Conservation (phyloP, 2,888 invertebrate species). For the Trichogramma evanescens region DNA sequence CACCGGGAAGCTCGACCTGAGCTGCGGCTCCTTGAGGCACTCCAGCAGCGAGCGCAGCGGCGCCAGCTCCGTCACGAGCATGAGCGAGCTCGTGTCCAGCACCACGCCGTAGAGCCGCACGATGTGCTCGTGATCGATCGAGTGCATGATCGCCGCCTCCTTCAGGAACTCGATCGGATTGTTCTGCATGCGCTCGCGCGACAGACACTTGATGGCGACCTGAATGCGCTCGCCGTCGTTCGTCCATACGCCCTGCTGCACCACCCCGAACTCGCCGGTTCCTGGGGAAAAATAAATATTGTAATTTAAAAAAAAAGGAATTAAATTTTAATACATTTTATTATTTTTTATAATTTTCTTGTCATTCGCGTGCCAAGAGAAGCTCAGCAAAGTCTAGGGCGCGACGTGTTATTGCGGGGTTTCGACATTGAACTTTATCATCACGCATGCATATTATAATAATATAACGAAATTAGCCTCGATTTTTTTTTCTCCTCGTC, state of each 20-base stretch:
- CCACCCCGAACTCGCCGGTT: conserved; percentile 95
- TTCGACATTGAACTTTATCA: too few relatives aligned
- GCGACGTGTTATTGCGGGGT: too few relatives aligned
- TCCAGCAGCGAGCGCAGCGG: conserved; percentile 90
- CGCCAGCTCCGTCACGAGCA: conserved; percentile 83
- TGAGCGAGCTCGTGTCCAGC: conserved; percentile 80
- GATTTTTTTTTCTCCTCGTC: not conserved
- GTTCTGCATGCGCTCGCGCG: conserved; percentile 89
- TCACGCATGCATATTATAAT: too few relatives aligned
- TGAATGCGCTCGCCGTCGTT: conserved; percentile 88
- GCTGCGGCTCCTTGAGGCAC: conserved; percentile 87
- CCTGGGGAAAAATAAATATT: conserved; percentile 40
- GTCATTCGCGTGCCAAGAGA: not conserved
- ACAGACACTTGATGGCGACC: conserved; percentile 95
- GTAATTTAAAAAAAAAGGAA: not conserved
- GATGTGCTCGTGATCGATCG: conserved; percentile 93
- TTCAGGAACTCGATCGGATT: conserved; percentile 95
- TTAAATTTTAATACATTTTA: too few relatives aligned
- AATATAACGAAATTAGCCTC: too few relatives aligned
- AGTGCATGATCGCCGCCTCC: conserved; percentile 97
- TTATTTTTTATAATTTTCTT: not conserved
- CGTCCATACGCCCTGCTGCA: conserved; percentile 96
- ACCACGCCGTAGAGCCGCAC: conserved; percentile 97
- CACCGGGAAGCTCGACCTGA: conserved; percentile 86
- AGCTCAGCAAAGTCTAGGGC: not conserved